Conservation (phyloP, 2,888 invertebrate genomes). For the Parnassius orleans region DNA sequence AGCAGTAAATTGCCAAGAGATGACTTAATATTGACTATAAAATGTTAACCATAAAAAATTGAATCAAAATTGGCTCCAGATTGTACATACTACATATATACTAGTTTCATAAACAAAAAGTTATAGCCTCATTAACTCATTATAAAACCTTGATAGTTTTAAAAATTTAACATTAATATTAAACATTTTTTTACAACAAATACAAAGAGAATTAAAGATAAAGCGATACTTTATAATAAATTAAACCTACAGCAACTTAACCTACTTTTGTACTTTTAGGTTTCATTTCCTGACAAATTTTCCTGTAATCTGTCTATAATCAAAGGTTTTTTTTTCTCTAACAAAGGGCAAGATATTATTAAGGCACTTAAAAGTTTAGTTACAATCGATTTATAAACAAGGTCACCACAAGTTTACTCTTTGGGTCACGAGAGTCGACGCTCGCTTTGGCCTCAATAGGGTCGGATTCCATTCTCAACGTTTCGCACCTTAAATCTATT, state of each 20-base stretch:
- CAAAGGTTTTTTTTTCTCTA: constrained; percentile 19
- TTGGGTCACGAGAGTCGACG: constrained; percentile 66
- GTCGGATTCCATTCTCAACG: constrained; percentile 63
- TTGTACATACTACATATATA: not conserved
- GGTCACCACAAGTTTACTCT: constrained; percentile 58
- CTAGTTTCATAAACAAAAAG: too few species aligned
- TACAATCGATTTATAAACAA: constrained; percentile 59
- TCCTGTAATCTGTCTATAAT: constrained; percentile 17
- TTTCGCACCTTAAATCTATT: constrained; percentile 48
- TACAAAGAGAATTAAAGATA: constrained; percentile 1
- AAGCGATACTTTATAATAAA: constrained; percentile 13
- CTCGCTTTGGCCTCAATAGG: constrained; percentile 67
- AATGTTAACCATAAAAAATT: too few species aligned
- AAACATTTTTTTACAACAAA: not conserved
- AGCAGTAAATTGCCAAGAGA: too few species aligned
- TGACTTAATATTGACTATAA: too few species aligned
- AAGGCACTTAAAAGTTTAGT: constrained; percentile 37
- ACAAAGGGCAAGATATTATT: constrained; percentile 30
- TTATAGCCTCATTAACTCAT: constrained; percentile 15
- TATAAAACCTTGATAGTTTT: not conserved
- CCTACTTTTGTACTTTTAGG: constrained; percentile 64
- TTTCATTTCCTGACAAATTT: constrained; percentile 32
- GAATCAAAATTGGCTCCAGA: not conserved
- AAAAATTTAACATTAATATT: not conserved
- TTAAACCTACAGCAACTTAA: constrained; percentile 31